Base-by-base conservation (phyloP, 2,113 vertebrate genomes). In the Halichoeres trimaculatus region DNA sequence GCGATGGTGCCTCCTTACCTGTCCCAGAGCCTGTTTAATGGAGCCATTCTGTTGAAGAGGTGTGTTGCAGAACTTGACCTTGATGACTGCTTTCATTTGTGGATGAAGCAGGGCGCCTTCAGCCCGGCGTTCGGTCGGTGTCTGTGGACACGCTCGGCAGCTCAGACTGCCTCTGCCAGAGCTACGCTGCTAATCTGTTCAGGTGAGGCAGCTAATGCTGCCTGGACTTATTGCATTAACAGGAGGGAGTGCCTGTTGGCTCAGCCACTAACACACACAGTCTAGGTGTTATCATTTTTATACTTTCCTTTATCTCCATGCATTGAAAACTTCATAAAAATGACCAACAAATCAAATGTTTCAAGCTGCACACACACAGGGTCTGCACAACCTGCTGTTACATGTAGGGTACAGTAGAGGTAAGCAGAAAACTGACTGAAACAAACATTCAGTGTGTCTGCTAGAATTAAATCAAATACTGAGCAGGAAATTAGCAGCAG, bases 11-110 rank as follows among this genome's bases (percentile, higher is more conserved):
- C 7, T n/a, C 5, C 8, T 19, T 14, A 56, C 1, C 10, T 1
- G 7, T 22, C 26, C 51, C 9, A 1, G 48, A 87, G 92, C 90
- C 92, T 91, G 77, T 75, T 70, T 75, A 20, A 56, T 63, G 80
- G 19, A 77, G 65, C 62, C 83, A 40, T 88, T 80, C 70, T 59
- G 63, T 6, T 71, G 68, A 56, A 60, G 56, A 74, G 68, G 59
- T 16, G 48, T 38, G 58, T 85, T 79, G 54, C 74, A 85, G 77
- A 88, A 71, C 57, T 88, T 69, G 11, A 93, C 84, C 68, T 75
- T 80, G 55, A 90, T 83, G 56, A 91, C 61, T 4, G 90, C 84
- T 85, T 89, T 93, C 90, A 93, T 93, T 85, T 75, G 84, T 30
- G 43, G 61, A 78, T 26, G 20, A 68, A 74, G 53, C 73, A 19